Conservation (phyloP, 1,140 invertebrate species). For the Fopius arisanus region DNA sequence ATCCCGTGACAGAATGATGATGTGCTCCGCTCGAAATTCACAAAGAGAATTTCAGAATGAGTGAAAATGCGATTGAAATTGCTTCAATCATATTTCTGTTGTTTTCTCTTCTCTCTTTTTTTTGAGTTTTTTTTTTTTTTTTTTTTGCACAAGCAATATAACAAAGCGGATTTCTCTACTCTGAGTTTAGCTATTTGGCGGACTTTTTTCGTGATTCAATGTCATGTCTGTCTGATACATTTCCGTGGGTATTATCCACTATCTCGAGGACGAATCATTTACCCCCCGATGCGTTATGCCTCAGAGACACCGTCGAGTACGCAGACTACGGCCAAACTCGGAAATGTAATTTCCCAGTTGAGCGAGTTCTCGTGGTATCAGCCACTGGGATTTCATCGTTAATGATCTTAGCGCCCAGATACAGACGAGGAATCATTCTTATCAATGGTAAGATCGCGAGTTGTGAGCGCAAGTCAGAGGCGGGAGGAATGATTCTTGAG, state of each 20-base stretch:
- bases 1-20: slow-evolving; percentile 18
- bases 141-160: no score
- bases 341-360: slow-evolving; percentile 18
- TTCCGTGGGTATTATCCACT: slow-evolving; percentile 3
- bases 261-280: neutral
- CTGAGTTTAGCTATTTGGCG: neutral
- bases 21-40: neutral
- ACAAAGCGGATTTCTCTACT: neutral
- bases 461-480: neutral
- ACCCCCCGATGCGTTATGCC: slow-evolving; percentile 10
- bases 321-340: slow-evolving; percentile 1
- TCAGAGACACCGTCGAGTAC: neutral
- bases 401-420: neutral
- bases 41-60: slow-evolving; percentile 28
- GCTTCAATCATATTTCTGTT: neutral
- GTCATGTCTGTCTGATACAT: slow-evolving; percentile 6
- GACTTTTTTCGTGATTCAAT: neutral
- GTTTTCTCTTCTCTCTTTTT: neutral
- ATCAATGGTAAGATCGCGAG: neutral
- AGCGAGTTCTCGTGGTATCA: slow-evolving; percentile 11
- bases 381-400: slow-evolving; percentile 6
- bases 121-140: neutral
- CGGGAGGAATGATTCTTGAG: neutral
- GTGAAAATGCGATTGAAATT: slow-evolving; percentile 17
- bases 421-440: neutral